phyloP scores from a whole-genome alignment of 2,797 vertebrate genomes.

The Hydrolagus colliei region DNA sequence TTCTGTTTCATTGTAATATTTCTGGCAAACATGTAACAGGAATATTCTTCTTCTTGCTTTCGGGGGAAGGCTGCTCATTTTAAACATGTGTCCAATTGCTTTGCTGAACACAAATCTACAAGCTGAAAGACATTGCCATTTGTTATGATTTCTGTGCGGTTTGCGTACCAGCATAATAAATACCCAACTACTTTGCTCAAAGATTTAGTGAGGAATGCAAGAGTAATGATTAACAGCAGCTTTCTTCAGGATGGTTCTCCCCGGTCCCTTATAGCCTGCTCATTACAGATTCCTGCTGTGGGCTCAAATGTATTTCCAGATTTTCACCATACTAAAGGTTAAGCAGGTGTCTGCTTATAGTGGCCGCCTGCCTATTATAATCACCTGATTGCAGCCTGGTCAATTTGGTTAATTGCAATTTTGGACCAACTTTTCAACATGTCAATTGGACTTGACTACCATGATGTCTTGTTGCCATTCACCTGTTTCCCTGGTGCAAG shows the following conservation, averaged over 20 bases:
- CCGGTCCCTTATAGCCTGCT: too few species aligned
- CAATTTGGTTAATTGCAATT: not conserved
- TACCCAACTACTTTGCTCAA: not conserved
- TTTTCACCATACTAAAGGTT: not conserved
- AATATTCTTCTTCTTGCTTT: too few species aligned
- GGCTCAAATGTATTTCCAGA: not conserved
- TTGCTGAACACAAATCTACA: too few species aligned
- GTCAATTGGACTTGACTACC: not conserved
- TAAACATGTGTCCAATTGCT: too few species aligned
- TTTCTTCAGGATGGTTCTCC: not conserved
- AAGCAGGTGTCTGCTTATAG: not conserved
- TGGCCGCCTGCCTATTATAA: not conserved
- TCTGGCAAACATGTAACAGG: too few species aligned
- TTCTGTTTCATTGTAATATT: too few species aligned
- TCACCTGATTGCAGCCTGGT: not conserved
- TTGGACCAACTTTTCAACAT: conserved; percentile 1
- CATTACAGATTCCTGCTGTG: not conserved
- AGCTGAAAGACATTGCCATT: too few species aligned
- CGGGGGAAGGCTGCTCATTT: too few species aligned
- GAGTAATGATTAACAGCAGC: not conserved
- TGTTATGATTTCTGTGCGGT: too few species aligned
- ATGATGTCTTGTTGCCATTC: not conserved
- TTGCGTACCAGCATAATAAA: too few species aligned
- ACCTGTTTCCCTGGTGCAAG: not conserved
- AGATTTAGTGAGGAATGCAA: not conserved